These are phyloP conservation scores for Ictalurus punctatus DNA, from an alignment of 2,113 vertebrate genomes.

Conservation along the genomic window DNA sequence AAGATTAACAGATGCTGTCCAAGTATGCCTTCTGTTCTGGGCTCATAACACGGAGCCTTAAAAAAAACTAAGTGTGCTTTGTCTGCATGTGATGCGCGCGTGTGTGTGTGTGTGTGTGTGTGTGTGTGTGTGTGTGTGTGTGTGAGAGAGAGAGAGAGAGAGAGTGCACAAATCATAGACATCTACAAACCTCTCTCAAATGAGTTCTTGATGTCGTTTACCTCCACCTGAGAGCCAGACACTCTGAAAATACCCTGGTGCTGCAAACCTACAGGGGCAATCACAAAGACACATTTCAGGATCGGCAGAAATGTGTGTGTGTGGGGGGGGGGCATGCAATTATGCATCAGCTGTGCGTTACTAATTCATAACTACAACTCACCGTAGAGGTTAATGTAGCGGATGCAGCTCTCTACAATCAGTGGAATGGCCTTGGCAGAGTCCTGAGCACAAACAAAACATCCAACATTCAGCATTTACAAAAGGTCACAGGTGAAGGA, in stretches of 20 bases:
- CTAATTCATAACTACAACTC: constrained; percentile 55
- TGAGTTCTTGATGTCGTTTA: constrained; percentile 99
- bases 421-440: constrained; percentile 93
- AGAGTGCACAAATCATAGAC: too few relatives aligned
- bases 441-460: constrained; percentile 75
- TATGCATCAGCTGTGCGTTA: neutral
- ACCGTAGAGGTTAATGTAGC: constrained; percentile 98
- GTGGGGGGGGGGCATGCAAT: neutral
- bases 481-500: neutral
- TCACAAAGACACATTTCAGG: neutral
- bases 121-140: neutral
- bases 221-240: constrained; percentile 96
- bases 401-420: constrained; percentile 97
- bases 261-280: constrained; percentile 82
- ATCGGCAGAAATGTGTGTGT: neutral
- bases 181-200: constrained; percentile 91
- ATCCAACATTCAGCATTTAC: constrained; percentile 21
- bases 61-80: neutral
- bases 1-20: constrained; percentile 8
- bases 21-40: neutral
- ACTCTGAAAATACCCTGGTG: constrained; percentile 98
- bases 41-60: neutral
- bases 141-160: too few relatives aligned
- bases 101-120: neutral
- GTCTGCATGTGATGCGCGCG: neutral